These are phyloP conservation scores for Epizoanthus stellaris DNA, from an alignment of 92 coral and sea anemone species.

Conservation along the genomic window DNA sequence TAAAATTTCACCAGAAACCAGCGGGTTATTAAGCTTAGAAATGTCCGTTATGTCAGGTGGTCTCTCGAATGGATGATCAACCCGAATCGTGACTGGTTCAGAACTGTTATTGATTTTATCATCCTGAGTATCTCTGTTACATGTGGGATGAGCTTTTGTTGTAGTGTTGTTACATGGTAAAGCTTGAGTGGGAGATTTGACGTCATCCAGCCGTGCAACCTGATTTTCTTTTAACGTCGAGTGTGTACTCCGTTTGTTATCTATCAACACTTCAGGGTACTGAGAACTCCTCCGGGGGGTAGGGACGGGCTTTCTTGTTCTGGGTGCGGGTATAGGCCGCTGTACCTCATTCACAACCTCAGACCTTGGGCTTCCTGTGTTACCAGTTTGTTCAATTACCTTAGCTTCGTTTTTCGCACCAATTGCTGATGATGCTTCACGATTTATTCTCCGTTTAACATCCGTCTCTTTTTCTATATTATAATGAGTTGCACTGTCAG, in stretches of 20 bases:
- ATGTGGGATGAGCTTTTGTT: background rate
- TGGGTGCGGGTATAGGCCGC: conserved; percentile 24
- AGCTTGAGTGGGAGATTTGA: background rate
- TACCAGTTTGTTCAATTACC: background rate
- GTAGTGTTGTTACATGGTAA: background rate
- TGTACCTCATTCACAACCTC: conserved; percentile 1
- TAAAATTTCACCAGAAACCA: conserved; percentile 78
- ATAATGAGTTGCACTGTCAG: conserved; percentile 6
- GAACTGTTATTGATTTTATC: conserved; percentile 33
- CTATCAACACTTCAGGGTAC: conserved; percentile 20
- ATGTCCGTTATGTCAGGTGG: conserved; percentile 51
- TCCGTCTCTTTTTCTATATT: background rate
- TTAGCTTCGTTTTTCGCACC: conserved; percentile 16
- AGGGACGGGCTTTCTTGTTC: conserved; percentile 34
- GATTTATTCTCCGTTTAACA: conserved; percentile 14
- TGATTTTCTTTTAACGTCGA: too few species aligned
- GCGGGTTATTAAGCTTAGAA: conserved; percentile 65
- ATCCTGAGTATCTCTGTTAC: conserved; percentile 57
- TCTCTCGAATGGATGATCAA: conserved; percentile 85
- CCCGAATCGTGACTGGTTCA: conserved; percentile 66
- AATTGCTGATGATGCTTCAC: conserved; percentile 20
- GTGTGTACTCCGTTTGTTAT: background rate
- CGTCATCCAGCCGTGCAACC: too few species aligned
- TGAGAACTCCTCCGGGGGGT: background rate
- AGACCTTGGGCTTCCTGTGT: background rate